Base-by-base conservation (phyloP, 2,113 vertebrate genomes). In the Pagrus major region DNA sequence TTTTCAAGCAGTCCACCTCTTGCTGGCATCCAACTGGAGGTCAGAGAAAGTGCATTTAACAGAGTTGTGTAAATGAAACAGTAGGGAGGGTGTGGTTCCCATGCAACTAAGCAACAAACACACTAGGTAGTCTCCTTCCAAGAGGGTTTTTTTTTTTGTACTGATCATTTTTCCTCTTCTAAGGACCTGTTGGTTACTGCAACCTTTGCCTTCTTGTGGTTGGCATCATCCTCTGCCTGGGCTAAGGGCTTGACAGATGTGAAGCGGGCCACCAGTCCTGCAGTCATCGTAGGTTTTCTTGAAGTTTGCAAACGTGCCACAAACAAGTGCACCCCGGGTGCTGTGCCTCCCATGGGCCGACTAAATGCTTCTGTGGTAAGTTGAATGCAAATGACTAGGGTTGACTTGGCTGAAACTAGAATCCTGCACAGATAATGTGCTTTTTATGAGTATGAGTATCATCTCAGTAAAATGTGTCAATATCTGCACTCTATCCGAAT, bases 341-440 rank as follows among this genome's bases (percentile, higher is more conserved):
- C 93, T 31, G 18, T 92, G 0, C 96, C 97, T 20, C 93, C 92
- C 72, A 95, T 97, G 94, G 97, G 97, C 21, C 95, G 96, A 81
- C 96, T 97, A 77, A 97, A 99, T 71, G 94, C 97, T 84, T 98
- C 97, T 0, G 97, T 98, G 97, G 97, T 99, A 93, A 96, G 96
- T 84, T 63, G 14, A 8, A 0, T 58, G 9, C 31, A 33, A 46
- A 29, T 31, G n/a, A n/a, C n/a, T n/a, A n/a, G n/a, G n/a, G n/a
- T n/a, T n/a, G n/a, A n/a, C n/a, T n/a, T n/a, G n/a, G n/a, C n/a
- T n/a, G n/a, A n/a, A n/a, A n/a, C n/a, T n/a, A n/a, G n/a, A n/a
- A n/a, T n/a, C n/a, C n/a, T n/a, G n/a, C n/a, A n/a, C n/a, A n/a
- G n/a, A n/a, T n/a, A n/a, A n/a, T n/a, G n/a, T n/a, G n/a, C n/a